A percentile compares a stretch with the other conserved stretches of the same genome.
Evolutionary conservation across 2,113 vertebrate genomes (phyloP).

Genomic region (Epinephelus cyanopodus): DNA sequence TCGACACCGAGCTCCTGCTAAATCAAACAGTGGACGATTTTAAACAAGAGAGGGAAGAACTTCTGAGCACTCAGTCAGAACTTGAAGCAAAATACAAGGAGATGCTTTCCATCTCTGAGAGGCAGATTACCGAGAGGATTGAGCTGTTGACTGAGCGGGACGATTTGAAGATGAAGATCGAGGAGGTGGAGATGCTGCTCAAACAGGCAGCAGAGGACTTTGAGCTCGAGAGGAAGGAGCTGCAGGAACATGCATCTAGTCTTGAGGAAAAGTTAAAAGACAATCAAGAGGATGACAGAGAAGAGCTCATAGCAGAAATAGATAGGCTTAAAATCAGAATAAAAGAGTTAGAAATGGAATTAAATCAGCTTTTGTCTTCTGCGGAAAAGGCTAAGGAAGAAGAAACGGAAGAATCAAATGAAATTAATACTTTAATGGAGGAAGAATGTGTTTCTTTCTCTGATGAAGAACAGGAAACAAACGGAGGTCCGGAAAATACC

Average conservation of each 20-base stretch:
- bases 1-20: slow-evolving; percentile 74
- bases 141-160: slow-evolving; percentile 81
- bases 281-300: slow-evolving; percentile 72
- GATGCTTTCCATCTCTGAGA: slow-evolving; percentile 58
- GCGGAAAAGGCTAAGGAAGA: slow-evolving; percentile 44
- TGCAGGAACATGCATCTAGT: slow-evolving; percentile 72
- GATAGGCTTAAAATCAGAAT: slow-evolving; percentile 75
- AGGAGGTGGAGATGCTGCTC: slow-evolving; percentile 77
- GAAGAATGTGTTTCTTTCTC: neutral
- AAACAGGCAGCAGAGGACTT: slow-evolving; percentile 77
- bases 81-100: slow-evolving; percentile 78
- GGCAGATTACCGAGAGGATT: slow-evolving; percentile 75
- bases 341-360: slow-evolving; percentile 75
- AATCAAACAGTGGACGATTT: slow-evolving; percentile 80
- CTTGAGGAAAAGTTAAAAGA: slow-evolving; percentile 80
- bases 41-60: slow-evolving; percentile 81
- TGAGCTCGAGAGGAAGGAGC: slow-evolving; percentile 81
- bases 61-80: slow-evolving; percentile 72
- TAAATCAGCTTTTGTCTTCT: slow-evolving; percentile 25
- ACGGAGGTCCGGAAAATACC: neutral
- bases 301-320: slow-evolving; percentile 78
- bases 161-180: slow-evolving; percentile 76
- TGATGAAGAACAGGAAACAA: slow-evolving; percentile 20
- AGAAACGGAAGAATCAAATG: slow-evolving; percentile 16
- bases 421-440: neutral